phyloP scores from a whole-genome alignment of 1,140 invertebrate species.

The Chymomyza costata region DNA sequence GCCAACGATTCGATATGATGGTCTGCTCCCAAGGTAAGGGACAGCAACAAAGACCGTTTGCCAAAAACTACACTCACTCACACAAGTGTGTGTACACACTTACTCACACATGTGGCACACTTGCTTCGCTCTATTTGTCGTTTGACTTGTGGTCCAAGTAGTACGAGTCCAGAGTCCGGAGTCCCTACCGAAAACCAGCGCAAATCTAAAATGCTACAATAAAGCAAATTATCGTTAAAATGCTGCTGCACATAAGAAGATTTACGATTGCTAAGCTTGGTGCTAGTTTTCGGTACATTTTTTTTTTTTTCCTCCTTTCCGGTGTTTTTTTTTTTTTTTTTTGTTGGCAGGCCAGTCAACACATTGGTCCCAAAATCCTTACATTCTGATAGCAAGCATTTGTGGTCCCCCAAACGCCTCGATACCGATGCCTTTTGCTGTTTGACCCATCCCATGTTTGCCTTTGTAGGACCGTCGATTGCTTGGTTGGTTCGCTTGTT shows the following conservation, averaged over 20 bases:
- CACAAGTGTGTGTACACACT: not conserved
- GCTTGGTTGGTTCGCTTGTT: conserved; percentile 22
- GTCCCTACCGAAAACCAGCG: no score
- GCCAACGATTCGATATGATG: no score
- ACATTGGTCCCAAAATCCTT: no score
- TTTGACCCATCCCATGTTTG: no score
- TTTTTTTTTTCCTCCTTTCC: no score
- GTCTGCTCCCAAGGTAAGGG: no score
- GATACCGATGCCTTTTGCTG: not conserved
- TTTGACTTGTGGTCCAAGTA: conserved; percentile 50
- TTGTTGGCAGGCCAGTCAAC: no score
- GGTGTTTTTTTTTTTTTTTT: no score
- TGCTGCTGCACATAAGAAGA: conserved; percentile 73
- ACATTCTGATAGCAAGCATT: no score
- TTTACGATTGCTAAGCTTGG: conserved; percentile 68
- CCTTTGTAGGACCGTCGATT: no score
- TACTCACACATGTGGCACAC: not conserved
- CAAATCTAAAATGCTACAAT: conserved; percentile 72
- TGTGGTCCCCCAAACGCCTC: conserved; percentile 36
- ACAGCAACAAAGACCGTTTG: conserved; percentile 18
- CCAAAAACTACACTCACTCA: conserved; percentile 27
- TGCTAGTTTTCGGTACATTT: conserved; percentile 15
- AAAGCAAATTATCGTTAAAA: conserved; percentile 74
- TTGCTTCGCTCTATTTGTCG: conserved; percentile 50
- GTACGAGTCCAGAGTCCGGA: conserved; percentile 4